Conservation (phyloP, 2,113 vertebrate genomes). For the Gallinago paraguaiae region DNA sequence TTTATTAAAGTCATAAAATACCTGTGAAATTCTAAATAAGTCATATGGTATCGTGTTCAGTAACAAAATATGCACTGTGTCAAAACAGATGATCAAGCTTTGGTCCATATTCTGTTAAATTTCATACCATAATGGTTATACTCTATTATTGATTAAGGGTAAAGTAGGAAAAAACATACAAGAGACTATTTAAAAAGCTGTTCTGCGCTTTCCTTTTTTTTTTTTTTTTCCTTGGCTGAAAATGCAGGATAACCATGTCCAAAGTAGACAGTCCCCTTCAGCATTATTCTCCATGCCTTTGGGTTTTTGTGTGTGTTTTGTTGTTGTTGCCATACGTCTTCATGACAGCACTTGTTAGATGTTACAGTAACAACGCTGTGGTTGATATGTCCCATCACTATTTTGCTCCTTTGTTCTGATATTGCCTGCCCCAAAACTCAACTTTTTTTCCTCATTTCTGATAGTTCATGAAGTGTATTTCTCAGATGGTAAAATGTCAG, state of each 20-base stretch:
- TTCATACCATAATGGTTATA: background rate
- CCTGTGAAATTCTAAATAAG: background rate
- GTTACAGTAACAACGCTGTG: background rate
- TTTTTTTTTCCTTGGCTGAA: background rate
- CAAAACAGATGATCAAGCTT: background rate
- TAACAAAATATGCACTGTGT: background rate
- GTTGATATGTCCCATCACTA: background rate
- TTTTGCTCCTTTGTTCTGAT: background rate
- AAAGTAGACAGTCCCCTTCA: background rate
- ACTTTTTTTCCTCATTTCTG: background rate
- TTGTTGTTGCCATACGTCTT: background rate
- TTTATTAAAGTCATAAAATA: background rate
- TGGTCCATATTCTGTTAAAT: background rate
- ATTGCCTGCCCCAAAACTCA: background rate
- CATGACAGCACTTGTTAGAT: background rate
- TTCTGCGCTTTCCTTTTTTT: rapidly evolving
- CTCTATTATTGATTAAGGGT: background rate
- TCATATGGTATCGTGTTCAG: background rate
- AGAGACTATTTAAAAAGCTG: background rate
- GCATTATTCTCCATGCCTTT: background rate
- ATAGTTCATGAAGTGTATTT: background rate
- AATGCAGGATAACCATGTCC: background rate
- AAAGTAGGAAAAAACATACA: background rate
- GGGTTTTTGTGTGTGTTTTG: background rate
- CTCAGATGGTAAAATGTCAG: background rate